Evolutionary conservation across 2,113 vertebrate genomes (phyloP).

Genomic region (Saiga tatarica): DNA sequence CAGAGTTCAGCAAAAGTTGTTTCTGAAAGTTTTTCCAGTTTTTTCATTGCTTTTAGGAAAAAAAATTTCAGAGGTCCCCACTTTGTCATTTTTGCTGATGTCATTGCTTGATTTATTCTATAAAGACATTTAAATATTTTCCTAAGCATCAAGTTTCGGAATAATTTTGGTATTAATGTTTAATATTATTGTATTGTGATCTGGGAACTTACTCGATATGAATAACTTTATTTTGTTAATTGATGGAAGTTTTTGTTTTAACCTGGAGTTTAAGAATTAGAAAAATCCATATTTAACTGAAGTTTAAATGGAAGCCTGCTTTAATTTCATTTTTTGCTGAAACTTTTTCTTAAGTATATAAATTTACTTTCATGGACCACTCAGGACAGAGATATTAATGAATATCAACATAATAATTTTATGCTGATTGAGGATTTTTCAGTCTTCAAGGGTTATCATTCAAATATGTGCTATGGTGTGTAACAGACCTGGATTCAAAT

Average conservation of each 20-base stretch:
- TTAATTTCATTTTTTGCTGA: background rate
- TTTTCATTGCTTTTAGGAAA: slow-evolving; percentile 14
- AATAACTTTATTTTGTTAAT: slow-evolving; percentile 22
- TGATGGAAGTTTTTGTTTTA: background rate
- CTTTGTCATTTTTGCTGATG: background rate
- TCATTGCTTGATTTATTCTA: background rate
- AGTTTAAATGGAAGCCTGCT: background rate
- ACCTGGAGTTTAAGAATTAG: slow-evolving; percentile 23
- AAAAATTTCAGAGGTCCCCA: background rate
- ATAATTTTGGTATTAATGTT: slow-evolving; percentile 6
- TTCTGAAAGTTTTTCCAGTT: background rate
- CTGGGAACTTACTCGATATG: background rate
- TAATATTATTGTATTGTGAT: background rate
- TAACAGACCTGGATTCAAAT: slow-evolving; percentile 1
- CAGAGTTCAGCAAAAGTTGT: background rate
- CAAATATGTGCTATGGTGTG: background rate
- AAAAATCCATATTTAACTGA: background rate
- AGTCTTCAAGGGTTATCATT: background rate
- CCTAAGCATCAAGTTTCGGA: background rate
- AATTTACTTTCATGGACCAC: background rate
- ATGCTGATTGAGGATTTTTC: background rate
- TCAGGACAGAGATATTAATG: background rate
- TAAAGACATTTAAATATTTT: background rate
- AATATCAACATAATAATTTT: background rate
- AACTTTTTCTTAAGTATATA: background rate